phyloP scores from a whole-genome alignment of 2,888 invertebrate genomes.

The Dorcus parallelipipedus region DNA sequence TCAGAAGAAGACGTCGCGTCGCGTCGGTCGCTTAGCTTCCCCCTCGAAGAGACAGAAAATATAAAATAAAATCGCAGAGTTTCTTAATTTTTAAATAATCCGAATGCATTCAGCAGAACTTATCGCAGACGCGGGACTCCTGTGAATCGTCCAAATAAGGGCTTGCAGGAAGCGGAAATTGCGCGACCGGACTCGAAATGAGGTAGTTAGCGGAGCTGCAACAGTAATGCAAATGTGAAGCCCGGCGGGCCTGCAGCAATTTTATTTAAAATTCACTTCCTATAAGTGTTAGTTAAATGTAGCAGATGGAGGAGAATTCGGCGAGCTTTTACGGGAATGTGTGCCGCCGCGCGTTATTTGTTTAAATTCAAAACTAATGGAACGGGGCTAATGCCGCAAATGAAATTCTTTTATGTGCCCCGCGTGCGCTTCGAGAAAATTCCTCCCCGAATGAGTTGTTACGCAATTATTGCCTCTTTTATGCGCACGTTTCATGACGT shows the following conservation, averaged over 20 bases:
- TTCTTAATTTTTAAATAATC: no score
- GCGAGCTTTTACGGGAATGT: not conserved
- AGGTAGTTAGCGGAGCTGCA: constrained; percentile 15
- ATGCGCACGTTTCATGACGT: no score
- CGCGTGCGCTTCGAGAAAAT: no score
- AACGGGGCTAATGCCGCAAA: not conserved
- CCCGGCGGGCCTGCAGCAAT: constrained; percentile 1
- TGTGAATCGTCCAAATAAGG: constrained; percentile 10
- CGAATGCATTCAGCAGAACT: not conserved
- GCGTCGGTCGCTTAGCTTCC: no score
- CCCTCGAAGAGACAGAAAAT: no score
- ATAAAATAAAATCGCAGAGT: no score
- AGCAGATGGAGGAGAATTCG: not conserved
- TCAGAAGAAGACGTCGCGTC: no score
- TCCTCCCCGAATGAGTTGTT: no score
- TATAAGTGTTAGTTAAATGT: constrained; percentile 3
- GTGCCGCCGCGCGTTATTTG: not conserved
- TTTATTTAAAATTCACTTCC: constrained; percentile 3
- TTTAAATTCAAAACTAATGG: not conserved
- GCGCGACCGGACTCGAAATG: constrained; percentile 15
- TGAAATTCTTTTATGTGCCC: not conserved
- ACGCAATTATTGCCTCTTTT: no score
- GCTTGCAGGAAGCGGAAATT: constrained; percentile 12
- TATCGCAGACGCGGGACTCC: not conserved
- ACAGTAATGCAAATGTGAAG: constrained; percentile 1